Evolutionary conservation across 2,888 invertebrate species (phyloP), one percentile per base, ranked within the genome.

Genomic region (Leptodirus hochenwartii): DNA sequence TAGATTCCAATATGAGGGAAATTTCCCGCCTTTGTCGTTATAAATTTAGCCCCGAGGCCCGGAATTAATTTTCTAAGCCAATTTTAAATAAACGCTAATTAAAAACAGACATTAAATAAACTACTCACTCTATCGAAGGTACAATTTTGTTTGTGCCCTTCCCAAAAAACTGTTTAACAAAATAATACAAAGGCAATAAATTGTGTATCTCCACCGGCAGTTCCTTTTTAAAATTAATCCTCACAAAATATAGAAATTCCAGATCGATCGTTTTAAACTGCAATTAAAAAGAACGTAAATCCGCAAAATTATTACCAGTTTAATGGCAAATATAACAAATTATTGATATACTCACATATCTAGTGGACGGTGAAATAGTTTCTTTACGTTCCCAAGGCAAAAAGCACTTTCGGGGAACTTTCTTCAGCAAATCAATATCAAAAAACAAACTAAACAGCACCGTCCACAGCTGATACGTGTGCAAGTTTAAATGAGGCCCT

Each of bases 91-190:
- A 23, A 27, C 31, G 20, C 2, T 22, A 31, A 27, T 12, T 15
- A 32, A 22, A 13, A 29, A 15, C 15, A 15, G 11, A 6, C 23
- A 29, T 15, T 14, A 8, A 30, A 17, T 15, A 16, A n/a, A 12
- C 24, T 27, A 64, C 73, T 66, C 55, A 78, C 79, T 82, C 82
- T 36, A 81, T 46, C 48, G 67, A 64, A 8, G 76, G 74, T 47
- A 82, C 76, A 6, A 82, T 55, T 42, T 61, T 61, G 27, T 59
- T 65, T 5, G 54, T 57, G 30, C 69, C 64, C 17, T 64, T 63
- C 26, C 63, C 54, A 48, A 69, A 64, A 41, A 71, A 65, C 31
- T 73, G 68, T 39, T 62, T 66, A 8, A 78, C 56, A 47, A 81
- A 84, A 50, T 67, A 73, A 66, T 69, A 76, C 17, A 79, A 59